Base-by-base conservation (phyloP, 1,140 invertebrate genomes). In the Drosophila seguyi region DNA sequence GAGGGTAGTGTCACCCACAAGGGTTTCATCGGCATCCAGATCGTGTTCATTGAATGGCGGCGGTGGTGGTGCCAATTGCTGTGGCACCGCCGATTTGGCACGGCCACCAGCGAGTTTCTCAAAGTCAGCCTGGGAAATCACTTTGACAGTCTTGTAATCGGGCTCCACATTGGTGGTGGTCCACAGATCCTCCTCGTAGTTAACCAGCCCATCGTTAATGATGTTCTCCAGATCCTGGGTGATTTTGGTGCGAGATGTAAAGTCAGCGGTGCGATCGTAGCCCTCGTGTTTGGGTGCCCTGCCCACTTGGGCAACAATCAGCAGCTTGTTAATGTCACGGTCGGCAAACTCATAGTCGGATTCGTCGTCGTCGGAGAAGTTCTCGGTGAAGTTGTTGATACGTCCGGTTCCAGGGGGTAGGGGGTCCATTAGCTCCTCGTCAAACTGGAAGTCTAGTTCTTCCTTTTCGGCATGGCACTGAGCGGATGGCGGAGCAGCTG, bases 401-500 rank as follows among this genome's bases (percentile, higher is more conserved):
- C 55, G 95, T 88, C 95, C 96, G 65, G 94, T 94, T 22, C 96
- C 95, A 16, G 95, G 93, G 20, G 95, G 93, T 87, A 93, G 93
- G 62, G 95, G 94, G 63, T 95, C 94, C 74, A 98, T 96, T 39
- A 99, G 93, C 92, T 99, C 98, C 93, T 99, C 98, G 92, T 99
- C 98, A 93, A 99, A 98, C 93, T 98, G 97, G 94, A 99, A 99
- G 93, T 99, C 97, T 62, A 99, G 93, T 92, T 99, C 98, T 93
- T 98, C 97, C 67, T 96, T 95, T 92, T 96, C 95, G 79, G 94
- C 93, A 76, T 88, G 93, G 71, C 65, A 72, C 75, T 91, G 93
- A 75, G 84, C 73, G 75, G 75, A 79, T 81, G 82, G 76, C 75
- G 79, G 57, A 86, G 82, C 76, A 86, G 81, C 88, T 92, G 90